phyloP scores from a whole-genome alignment of 2,113 vertebrate genomes.

The Ochotona curzoniae region DNA sequence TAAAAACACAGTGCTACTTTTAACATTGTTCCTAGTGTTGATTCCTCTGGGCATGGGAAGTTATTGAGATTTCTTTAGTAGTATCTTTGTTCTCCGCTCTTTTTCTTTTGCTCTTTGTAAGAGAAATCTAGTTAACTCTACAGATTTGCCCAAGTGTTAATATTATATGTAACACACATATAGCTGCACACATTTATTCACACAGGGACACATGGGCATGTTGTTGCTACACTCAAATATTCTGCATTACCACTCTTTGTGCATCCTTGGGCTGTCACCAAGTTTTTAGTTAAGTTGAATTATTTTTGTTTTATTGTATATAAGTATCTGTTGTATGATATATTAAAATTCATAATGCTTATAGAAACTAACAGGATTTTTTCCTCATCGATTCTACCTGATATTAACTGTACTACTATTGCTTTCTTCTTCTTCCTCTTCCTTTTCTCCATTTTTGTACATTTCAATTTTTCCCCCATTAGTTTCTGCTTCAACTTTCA shows the following conservation, averaged over 20 bases:
- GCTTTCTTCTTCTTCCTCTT: neutral
- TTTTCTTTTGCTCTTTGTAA: neutral
- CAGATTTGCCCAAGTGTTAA: neutral
- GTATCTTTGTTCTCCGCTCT: neutral
- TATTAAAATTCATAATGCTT: conserved; percentile 1
- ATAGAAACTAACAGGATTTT: neutral
- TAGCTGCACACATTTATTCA: neutral
- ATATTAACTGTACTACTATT: neutral
- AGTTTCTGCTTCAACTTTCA: neutral
- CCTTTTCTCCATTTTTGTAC: neutral
- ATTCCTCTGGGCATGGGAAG: neutral
- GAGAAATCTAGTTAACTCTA: neutral
- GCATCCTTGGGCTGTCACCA: neutral
- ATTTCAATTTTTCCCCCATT: neutral
- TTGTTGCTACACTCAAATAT: neutral
- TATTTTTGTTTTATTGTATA: neutral
- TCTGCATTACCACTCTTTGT: neutral
- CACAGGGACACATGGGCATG: neutral
- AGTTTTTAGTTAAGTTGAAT: conserved; percentile 5
- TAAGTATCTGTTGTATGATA: neutral
- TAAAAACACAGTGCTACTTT: conserved; percentile 6
- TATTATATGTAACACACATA: neutral
- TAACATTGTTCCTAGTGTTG: conserved; percentile 38
- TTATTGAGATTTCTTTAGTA: conserved; percentile 21
- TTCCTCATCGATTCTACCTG: neutral